Evolutionary conservation across 92 coral and sea anemone species (phyloP).

Genomic region (Heliopora coerulea): DNA sequence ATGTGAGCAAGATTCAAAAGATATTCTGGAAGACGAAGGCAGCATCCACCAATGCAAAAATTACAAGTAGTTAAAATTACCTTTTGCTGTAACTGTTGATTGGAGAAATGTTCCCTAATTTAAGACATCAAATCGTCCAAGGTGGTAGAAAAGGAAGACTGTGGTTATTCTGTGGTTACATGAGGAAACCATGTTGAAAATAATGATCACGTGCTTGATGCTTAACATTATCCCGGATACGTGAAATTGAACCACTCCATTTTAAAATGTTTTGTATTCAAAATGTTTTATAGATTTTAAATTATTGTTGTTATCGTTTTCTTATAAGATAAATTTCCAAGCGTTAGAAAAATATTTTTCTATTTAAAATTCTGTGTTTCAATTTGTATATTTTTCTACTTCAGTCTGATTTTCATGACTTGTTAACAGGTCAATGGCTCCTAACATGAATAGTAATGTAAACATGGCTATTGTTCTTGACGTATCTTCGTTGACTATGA

Average conservation of each 20-base stretch:
- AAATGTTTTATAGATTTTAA: neutral
- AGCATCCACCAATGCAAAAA: neutral
- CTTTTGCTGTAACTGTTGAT: slow-evolving; percentile 10
- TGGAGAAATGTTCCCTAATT: neutral
- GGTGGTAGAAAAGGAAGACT: neutral
- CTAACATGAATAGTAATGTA: too few species aligned
- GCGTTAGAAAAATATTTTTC: too few species aligned
- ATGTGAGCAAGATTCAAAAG: slow-evolving; percentile 5
- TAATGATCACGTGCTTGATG: slow-evolving; percentile 7
- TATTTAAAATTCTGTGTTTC: too few species aligned
- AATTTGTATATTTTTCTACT: too few species aligned
- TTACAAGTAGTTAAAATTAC: neutral
- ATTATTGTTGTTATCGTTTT: neutral
- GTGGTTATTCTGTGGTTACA: neutral
- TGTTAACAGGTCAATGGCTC: too few species aligned
- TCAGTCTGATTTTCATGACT: too few species aligned
- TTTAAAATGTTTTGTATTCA: too few species aligned
- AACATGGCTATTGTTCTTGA: too few species aligned
- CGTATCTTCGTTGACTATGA: too few species aligned
- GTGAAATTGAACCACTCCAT: neutral
- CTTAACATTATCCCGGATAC: slow-evolving; percentile 18
- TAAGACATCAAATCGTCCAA: neutral
- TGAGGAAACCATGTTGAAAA: slow-evolving; percentile 29
- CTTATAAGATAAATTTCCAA: too few species aligned
- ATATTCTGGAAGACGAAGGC: neutral